Percentiles rank a stretch among this genome's conserved stretches.
These are phyloP conservation scores for Ooceraea biroi DNA, from an alignment of 1,140 invertebrate species.

Conservation along the genomic window DNA sequence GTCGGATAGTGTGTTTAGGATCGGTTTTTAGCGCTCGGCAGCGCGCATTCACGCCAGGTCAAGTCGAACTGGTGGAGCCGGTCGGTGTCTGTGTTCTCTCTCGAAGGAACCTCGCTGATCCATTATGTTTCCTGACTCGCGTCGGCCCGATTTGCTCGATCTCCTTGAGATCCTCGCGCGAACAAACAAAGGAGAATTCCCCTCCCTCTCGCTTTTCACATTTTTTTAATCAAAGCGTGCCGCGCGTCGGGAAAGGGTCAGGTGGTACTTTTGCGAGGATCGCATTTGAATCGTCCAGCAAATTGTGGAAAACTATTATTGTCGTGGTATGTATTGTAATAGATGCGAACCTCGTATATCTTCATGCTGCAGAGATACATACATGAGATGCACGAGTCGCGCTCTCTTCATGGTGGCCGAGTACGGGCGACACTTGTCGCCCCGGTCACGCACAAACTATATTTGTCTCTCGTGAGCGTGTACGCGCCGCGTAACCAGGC, in stretches of 20 bases:
- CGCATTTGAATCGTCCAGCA: too few species aligned
- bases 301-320: too few species aligned
- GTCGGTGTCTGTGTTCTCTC: constrained; percentile 15
- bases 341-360: too few species aligned
- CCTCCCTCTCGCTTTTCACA: neutral
- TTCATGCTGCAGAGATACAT: too few species aligned
- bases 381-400: too few species aligned
- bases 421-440: constrained; percentile 70
- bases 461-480: constrained; percentile 74
- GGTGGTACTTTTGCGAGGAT: too few species aligned
- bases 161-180: constrained; percentile 7
- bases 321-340: too few species aligned
- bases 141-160: constrained; percentile 34
- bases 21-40: constrained; percentile 60
- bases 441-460: constrained; percentile 81
- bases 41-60: constrained; percentile 34
- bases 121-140: neutral
- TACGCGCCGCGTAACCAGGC: constrained; percentile 39
- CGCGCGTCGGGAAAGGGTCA: too few species aligned
- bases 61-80: constrained; percentile 11
- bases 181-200: neutral
- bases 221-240: too few species aligned
- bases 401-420: too few species aligned
- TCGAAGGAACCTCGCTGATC: neutral
- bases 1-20: constrained; percentile 73